phyloP scores from a whole-genome alignment of 2,888 invertebrate species.

The Amphipyra tragopoginis region DNA sequence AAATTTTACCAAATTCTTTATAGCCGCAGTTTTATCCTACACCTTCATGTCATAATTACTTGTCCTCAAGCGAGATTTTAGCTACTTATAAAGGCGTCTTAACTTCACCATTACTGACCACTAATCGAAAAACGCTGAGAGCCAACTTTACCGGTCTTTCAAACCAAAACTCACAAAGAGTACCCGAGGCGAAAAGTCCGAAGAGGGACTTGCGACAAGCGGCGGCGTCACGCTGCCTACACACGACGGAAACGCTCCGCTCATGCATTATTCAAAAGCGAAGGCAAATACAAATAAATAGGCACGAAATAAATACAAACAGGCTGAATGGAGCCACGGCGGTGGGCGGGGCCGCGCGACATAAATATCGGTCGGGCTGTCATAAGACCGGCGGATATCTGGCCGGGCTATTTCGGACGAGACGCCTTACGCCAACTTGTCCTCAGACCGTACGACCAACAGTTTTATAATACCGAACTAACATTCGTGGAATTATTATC shows the following conservation, averaged over 20 bases:
- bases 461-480: slow-evolving; percentile 52
- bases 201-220: slow-evolving; percentile 70
- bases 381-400: slow-evolving; percentile 85
- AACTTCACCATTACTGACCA: slow-evolving; percentile 42
- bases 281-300: slow-evolving; percentile 90
- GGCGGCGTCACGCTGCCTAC: slow-evolving; percentile 89
- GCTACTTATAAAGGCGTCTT: slow-evolving; percentile 34
- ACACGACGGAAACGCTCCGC: slow-evolving; percentile 88
- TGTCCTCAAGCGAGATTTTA: slow-evolving; percentile 41
- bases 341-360: slow-evolving; percentile 87
- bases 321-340: slow-evolving; percentile 88
- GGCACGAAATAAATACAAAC: slow-evolving; percentile 89
- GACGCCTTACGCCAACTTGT: slow-evolving; percentile 64
- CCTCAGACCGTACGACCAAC: slow-evolving; percentile 49
- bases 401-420: slow-evolving; percentile 84
- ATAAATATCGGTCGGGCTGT: slow-evolving; percentile 88
- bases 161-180: slow-evolving; percentile 49
- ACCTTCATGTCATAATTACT: slow-evolving; percentile 36
- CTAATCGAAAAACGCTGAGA: slow-evolving; percentile 64
- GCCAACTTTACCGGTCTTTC: slow-evolving; percentile 42
- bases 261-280: slow-evolving; percentile 89
- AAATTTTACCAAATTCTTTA: slow-evolving; percentile 15
- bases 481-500: slow-evolving; percentile 56
- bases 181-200: slow-evolving; percentile 65
- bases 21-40: slow-evolving; percentile 2